phyloP scores from a whole-genome alignment of 2,113 vertebrate species.

The Serinus canaria region DNA sequence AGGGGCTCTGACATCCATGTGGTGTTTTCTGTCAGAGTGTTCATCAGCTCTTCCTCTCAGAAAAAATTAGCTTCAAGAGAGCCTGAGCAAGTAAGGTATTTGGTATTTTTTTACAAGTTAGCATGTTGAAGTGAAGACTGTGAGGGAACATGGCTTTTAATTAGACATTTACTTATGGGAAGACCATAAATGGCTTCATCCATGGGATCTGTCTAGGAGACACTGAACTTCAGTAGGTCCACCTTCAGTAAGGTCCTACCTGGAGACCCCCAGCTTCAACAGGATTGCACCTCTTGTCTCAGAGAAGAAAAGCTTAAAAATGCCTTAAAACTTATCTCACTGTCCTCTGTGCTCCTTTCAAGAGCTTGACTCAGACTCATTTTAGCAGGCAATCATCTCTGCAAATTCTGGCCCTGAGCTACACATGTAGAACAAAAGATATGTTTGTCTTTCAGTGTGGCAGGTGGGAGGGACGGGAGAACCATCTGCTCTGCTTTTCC shows the following conservation, averaged over 20 bases:
- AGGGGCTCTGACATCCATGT: not conserved
- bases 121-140: not conserved
- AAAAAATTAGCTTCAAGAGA: not conserved
- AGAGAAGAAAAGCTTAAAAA: not conserved
- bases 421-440: conserved; percentile 14
- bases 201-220: not conserved
- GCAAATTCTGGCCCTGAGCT: conserved; percentile 42
- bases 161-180: not conserved
- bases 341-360: not conserved
- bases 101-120: not conserved
- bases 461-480: conserved; percentile 51
- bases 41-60: not conserved
- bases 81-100: not conserved
- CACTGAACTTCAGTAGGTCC: not conserved
- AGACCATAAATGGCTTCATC: not conserved
- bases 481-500: conserved; percentile 59
- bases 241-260: not conserved
- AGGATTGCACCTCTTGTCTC: not conserved
- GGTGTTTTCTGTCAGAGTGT: not conserved
- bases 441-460: not conserved
- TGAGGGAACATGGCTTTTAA: not conserved
- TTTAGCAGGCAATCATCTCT: not conserved
- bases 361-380: not conserved
- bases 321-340: not conserved
- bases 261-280: not conserved